phyloP scores from a whole-genome alignment of 2,797 vertebrate species.

The Merluccius polli region DNA sequence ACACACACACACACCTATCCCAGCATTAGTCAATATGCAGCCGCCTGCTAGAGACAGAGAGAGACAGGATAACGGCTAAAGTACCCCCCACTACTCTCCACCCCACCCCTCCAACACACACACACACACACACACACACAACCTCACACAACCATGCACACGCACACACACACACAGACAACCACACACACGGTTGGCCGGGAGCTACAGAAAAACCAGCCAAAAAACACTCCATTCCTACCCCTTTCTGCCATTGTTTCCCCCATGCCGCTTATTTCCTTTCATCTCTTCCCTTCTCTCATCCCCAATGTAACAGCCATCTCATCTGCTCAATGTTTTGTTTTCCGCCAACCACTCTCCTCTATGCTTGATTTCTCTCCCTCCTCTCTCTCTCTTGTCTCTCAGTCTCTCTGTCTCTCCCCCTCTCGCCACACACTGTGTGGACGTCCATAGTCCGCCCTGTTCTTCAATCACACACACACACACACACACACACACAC shows the following conservation, averaged over 20 bases:
- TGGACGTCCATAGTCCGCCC: background rate
- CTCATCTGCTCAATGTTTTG: constrained; percentile 37
- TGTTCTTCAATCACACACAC: background rate
- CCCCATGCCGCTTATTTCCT: constrained; percentile 28
- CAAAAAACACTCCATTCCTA: constrained; percentile 42
- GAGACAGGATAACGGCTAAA: constrained; percentile 35
- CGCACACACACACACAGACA: too few species aligned
- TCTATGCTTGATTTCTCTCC: background rate
- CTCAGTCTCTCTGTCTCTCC: background rate
- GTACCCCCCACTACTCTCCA: too few species aligned
- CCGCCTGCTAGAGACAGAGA: constrained; percentile 23
- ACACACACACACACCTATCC: constrained; percentile 19
- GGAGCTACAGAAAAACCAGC: constrained; percentile 1
- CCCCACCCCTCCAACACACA: too few species aligned
- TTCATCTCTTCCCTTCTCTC: constrained; percentile 36
- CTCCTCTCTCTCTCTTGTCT: background rate
- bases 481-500: constrained; percentile 19
- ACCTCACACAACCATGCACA: too few species aligned
- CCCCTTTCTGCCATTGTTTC: background rate
- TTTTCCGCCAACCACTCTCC: constrained; percentile 23
- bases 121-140: too few species aligned
- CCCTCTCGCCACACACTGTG: background rate
- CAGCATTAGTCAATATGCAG: constrained; percentile 18
- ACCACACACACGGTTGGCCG: background rate
- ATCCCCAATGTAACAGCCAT: constrained; percentile 46